Evolutionary conservation across 2,888 invertebrate species (phyloP).

Genomic region (Drosophila putrida): DNA sequence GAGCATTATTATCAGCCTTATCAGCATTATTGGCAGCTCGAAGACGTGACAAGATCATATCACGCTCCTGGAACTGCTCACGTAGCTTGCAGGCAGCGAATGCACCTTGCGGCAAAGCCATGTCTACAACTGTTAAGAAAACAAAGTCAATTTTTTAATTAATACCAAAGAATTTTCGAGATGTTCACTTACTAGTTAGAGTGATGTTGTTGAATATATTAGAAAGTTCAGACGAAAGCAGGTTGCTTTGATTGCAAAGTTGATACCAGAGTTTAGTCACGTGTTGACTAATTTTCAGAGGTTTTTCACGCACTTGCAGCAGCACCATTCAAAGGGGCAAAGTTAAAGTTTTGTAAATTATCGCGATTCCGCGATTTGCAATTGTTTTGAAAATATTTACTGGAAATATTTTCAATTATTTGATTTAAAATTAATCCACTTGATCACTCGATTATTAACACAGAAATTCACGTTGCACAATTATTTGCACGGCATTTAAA

Average conservation of each 20-base stretch:
- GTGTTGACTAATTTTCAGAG: conserved; percentile 56
- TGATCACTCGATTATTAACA: not conserved
- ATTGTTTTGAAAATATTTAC: conserved; percentile 4
- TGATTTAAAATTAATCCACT: not conserved
- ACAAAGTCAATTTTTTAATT: not conserved
- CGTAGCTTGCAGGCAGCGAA: conserved; percentile 91
- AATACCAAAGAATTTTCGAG: not conserved
- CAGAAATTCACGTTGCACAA: conserved; percentile 23
- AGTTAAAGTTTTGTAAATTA: conserved; percentile 18
- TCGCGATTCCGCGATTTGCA: not conserved
- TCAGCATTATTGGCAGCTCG: conserved; percentile 66
- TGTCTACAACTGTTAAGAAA: conserved; percentile 79
- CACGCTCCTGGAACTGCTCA: conserved; percentile 81
- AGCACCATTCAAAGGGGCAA: conserved; percentile 65
- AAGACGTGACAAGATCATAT: conserved; percentile 87
- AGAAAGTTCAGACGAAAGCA: conserved; percentile 32
- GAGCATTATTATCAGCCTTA: conserved; percentile 79
- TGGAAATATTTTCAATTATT: not conserved
- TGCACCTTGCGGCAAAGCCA: conserved; percentile 93
- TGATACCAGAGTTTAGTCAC: conserved; percentile 43
- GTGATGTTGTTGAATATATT: conserved; percentile 38
- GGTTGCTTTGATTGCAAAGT: conserved; percentile 42
- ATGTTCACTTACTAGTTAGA: conserved; percentile 46
- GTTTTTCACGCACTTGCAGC: conserved; percentile 52
- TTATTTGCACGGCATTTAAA: conserved; percentile 33